Base-by-base conservation (phyloP, 2,888 invertebrate genomes). In the Junonia oenone region DNA sequence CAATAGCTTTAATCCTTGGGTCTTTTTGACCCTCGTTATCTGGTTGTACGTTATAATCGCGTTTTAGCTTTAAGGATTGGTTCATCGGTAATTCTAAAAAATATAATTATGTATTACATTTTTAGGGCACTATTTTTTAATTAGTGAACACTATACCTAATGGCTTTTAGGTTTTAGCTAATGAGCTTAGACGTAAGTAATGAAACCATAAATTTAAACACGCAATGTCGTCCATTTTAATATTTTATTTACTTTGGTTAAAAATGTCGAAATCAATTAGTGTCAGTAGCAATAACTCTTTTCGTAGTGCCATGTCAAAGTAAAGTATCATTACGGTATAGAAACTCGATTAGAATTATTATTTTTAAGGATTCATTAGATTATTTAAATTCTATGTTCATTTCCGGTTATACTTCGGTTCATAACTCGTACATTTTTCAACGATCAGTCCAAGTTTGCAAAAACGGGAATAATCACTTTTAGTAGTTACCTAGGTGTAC, bases 1-100 rank as follows among this genome's bases (percentile, higher is more conserved):
- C 88, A 88, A 87, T 89, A 78, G 81, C 84, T 83, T 85, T 86
- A 87, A 89, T 87, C 88, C 81, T 79, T 73, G 69, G 66, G 78
- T 83, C 82, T 83, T 85, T 87, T 86, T 83, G 82, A 82, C 82
- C 83, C 77, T 76, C 71, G 74, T 83, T 87, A 84, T 85, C 85
- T 80, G 64, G 72, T 75, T 76, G 78, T 77, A 73, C 67, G 74
- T 76, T 80, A 82, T 86, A 80, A 83, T 86, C 79, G 72, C 76
- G 69, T 78, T 78, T 72, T 69, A 69, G 63, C 64, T 64, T 64
- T 66, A 71, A 68, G 71, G 69, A 71, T 68, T 58, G 56, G 53
- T 33, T 33, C 31, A 64, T 62, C 59, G 49, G 43, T 63, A 59
- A 63, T 51, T n/a, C 31, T 14, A 14, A 49, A 26, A 14, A 33